Conservation (phyloP, 2,797 vertebrate genomes). For the Notolepis coatsorum region DNA sequence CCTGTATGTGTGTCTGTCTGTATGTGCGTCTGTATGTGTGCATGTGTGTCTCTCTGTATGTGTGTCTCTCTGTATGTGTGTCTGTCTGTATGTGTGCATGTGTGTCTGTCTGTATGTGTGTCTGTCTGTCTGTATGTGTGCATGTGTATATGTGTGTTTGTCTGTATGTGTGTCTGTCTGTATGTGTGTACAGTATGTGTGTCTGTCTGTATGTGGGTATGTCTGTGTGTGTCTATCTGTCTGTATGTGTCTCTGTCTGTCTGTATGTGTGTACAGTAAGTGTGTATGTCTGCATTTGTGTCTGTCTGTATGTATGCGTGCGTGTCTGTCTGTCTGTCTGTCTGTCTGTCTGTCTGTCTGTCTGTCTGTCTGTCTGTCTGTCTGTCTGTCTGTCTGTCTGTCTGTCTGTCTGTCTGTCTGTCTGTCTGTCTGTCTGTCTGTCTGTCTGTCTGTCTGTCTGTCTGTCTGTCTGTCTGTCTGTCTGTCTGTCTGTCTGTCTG, state of each 20-base stretch:
- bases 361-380: constrained; percentile 8
- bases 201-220: neutral
- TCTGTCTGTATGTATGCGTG: constrained; percentile 41
- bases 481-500: neutral
- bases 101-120: neutral
- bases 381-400: too few species aligned
- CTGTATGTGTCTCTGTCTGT: neutral
- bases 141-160: neutral
- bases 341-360: constrained; percentile 1
- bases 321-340: neutral
- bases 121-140: neutral
- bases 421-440: neutral
- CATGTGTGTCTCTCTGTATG: neutral
- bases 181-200: neutral
- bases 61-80: neutral
- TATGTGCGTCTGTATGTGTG: neutral
- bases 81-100: neutral
- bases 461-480: neutral
- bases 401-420: constrained; percentile 18
- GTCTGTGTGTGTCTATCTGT: neutral
- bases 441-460: neutral
- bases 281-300: neutral
- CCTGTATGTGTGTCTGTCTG: neutral
- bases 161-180: neutral
- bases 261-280: neutral